A percentile compares a stretch with the other conserved stretches of the same genome.
Conservation (phyloP, 2,797 vertebrate genomes). For the Allobates femoralis region DNA sequence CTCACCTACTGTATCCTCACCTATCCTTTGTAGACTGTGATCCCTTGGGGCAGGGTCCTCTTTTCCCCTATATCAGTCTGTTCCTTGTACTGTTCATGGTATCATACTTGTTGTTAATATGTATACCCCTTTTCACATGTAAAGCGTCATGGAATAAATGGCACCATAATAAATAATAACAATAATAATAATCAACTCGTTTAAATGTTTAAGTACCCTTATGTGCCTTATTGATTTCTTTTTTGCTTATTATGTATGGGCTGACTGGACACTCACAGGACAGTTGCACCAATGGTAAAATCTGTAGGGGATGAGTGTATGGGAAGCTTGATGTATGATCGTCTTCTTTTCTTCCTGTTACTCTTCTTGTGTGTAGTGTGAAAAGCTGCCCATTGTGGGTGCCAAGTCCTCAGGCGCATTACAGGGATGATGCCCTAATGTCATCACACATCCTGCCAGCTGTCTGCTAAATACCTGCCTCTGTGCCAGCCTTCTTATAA, state of each 20-base stretch:
- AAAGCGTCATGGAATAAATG: no score
- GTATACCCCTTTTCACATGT: no score
- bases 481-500: constrained; percentile 38
- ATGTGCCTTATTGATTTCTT: background rate
- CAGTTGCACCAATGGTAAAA: background rate
- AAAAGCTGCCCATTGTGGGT: constrained; percentile 39
- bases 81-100: no score
- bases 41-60: no score
- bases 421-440: constrained; percentile 50
- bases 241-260: background rate
- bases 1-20: no score
- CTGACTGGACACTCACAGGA: background rate
- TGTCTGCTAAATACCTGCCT: constrained; percentile 49
- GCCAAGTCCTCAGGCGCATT: constrained; percentile 45
- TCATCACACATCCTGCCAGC: constrained; percentile 54
- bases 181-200: no score
- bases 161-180: no score
- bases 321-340: background rate
- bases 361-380: constrained; percentile 36
- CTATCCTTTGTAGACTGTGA: no score
- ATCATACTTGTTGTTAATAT: no score
- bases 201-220: no score
- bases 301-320: constrained; percentile 21
- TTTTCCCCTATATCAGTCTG: no score
- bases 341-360: constrained; percentile 25